Evolutionary conservation across 2,113 vertebrate genomes (phyloP).

Genomic region (Callorhinus ursinus): DNA sequence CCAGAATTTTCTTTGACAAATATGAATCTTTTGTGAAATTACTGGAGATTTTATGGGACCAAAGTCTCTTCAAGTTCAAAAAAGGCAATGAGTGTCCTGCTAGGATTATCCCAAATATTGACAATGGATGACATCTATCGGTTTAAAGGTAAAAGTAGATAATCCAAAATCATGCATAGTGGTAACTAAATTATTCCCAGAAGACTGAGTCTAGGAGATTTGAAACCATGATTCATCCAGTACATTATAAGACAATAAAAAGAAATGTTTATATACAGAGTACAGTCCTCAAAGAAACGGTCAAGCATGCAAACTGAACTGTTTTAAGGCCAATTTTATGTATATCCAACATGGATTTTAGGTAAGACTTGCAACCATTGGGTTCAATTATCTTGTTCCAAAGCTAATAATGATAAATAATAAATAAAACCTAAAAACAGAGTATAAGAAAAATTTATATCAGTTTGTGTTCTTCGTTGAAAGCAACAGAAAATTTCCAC

Average conservation of each 20-base stretch:
- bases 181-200: neutral
- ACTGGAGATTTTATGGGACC: neutral
- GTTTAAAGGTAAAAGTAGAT: neutral
- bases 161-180: neutral
- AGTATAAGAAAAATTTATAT: neutral
- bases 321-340: neutral
- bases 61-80: constrained; percentile 16
- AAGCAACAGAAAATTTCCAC: constrained; percentile 11
- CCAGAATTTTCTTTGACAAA: constrained; percentile 8
- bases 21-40: constrained; percentile 38
- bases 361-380: constrained; percentile 11
- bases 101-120: neutral
- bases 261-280: neutral
- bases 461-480: neutral
- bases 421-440: neutral
- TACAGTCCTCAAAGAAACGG: neutral
- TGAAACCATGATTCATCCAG: neutral
- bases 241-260: neutral
- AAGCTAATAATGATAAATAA: constrained; percentile 53
- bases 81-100: neutral
- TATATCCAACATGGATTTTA: neutral
- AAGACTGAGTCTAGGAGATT: neutral
- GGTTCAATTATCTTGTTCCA: neutral
- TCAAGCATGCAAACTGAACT: neutral
- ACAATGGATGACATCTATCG: neutral